Evolutionary conservation across 2,113 vertebrate genomes (phyloP), one percentile per base, ranked within the genome.

Genomic region (Coptodon rendalli): DNA sequence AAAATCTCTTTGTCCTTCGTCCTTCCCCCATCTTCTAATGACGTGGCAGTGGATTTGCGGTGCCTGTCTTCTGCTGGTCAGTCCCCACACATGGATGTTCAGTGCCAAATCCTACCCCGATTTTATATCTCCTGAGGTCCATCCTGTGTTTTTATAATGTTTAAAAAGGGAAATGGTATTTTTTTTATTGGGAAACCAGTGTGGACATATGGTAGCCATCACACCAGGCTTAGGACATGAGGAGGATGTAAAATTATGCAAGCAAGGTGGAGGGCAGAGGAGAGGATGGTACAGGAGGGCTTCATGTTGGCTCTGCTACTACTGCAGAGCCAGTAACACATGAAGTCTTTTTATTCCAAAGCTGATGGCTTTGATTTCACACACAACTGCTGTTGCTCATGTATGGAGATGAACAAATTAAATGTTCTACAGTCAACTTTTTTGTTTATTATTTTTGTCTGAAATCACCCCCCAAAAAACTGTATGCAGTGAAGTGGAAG

Each of bases 181-280:
- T 90, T 93, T 91, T 88, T 94, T 91, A 95, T 94, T 92, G 54
- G 89, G 81, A 93, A 94, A 95, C 89, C 86, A 63, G 81, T 88
- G 86, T 85, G 31, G 80, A 94, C 96, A 97, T 96, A 89, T 95
- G 95, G 94, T 93, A 95, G 88, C 90, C 90, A 96, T 96, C 91
- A 93, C 84, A 84, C 81, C 86, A 78, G 87, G 54, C 45, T 83
- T 53, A 76, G 29, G 86, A 88, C 84, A 83, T 29, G 34, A 81
- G 57, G 43, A 85, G 82, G 91, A 87, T 88, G 29, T 86, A 90
- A 84, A 73, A 89, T 87, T 85, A 92, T 81, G 78, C 53, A 90
- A 56, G 81, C 17, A 31, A 63, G 66, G 53, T 14, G 81, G 59
- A 83, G 57, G 80, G n/a, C 63, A 90, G 71, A 83, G 19, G 52